Evolutionary conservation across 1,140 invertebrate species (phyloP).

Genomic region (Nylanderia fulva): DNA sequence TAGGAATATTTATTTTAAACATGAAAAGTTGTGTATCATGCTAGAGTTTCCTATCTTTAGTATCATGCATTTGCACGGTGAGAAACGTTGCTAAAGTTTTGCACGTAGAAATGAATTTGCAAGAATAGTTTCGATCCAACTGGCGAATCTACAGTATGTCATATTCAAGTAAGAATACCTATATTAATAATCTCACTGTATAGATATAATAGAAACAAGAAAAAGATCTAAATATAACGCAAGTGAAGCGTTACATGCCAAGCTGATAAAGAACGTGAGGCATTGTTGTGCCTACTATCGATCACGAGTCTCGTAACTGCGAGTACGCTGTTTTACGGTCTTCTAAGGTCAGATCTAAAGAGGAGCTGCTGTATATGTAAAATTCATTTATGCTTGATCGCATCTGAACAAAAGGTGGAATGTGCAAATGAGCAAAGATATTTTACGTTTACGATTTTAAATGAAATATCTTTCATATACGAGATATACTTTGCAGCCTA

Average conservation of each 20-base stretch:
- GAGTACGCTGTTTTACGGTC: neutral
- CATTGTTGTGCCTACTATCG: constrained; percentile 15
- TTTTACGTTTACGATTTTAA: neutral
- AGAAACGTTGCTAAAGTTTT: neutral
- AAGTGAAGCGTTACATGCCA: no score
- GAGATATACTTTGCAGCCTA: neutral
- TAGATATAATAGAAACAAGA: neutral
- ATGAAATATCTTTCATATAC: neutral
- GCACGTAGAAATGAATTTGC: neutral
- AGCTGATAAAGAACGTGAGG: neutral
- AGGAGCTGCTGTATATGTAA: neutral
- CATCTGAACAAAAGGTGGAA: neutral
- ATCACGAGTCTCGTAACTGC: neutral
- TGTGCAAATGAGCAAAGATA: neutral
- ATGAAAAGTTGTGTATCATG: neutral
- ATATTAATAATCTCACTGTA: neutral
- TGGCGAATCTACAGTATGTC: neutral
- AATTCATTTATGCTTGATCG: constrained; percentile 14
- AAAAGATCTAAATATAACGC: neutral
- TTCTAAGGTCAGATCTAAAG: neutral
- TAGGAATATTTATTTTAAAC: neutral
- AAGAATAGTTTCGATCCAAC: neutral
- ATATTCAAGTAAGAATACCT: constrained; percentile 33
- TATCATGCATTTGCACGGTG: neutral
- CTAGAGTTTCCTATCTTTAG: neutral